Conservation (phyloP, 2,113 vertebrate genomes). For the Nestor notabilis region DNA sequence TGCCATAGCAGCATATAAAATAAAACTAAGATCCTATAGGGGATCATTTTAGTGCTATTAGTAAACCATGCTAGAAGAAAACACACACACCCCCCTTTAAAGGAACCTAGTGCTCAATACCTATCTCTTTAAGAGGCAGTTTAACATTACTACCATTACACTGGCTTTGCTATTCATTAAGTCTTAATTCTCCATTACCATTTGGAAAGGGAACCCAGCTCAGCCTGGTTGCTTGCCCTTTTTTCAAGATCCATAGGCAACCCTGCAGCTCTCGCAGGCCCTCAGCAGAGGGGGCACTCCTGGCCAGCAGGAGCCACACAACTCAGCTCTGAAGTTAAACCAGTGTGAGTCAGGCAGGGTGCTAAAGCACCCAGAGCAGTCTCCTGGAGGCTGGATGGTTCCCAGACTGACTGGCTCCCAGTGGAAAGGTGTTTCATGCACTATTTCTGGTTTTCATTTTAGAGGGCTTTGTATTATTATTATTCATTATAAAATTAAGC, state of each 20-base stretch:
- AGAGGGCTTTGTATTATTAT: not conserved
- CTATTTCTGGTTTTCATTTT: not conserved
- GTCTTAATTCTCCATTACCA: not conserved
- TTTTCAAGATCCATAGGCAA: not conserved
- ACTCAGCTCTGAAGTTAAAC: not conserved
- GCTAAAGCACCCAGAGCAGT: not conserved
- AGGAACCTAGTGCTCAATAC: not conserved
- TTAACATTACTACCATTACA: not conserved
- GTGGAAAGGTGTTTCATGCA: not conserved
- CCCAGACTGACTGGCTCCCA: constrained; percentile 23
- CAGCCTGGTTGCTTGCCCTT: not conserved
- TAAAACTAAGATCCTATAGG: not conserved
- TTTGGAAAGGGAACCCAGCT: not conserved
- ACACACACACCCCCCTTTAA: fast-evolving
- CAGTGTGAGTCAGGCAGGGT: not conserved
- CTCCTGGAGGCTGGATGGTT: not conserved
- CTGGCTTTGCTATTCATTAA: not conserved
- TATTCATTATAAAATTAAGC: not conserved
- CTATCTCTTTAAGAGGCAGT: not conserved
- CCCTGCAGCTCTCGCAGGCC: not conserved
- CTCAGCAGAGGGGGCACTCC: not conserved
- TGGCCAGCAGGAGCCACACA: not conserved
- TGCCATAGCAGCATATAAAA: not conserved
- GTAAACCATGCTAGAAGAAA: not conserved
- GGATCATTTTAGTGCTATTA: not conserved